Evolutionary conservation across 2,113 vertebrate species (phyloP).

Genomic region (Petromus typicus): DNA sequence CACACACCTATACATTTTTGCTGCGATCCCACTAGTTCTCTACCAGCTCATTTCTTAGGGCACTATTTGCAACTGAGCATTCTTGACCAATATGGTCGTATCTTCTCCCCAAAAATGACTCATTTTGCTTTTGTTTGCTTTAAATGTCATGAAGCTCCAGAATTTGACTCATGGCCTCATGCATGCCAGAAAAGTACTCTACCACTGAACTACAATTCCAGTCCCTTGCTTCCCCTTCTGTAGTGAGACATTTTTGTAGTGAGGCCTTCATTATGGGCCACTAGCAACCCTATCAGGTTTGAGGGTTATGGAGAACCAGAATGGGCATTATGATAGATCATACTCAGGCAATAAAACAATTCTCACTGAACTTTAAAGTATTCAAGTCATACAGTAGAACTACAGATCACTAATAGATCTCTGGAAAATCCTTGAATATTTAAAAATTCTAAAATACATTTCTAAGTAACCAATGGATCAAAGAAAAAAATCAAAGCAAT

Average conservation of each 20-base stretch:
- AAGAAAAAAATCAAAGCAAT: not conserved
- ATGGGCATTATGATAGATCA: not conserved
- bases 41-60: not conserved
- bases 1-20: not conserved
- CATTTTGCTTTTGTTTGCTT: not conserved
- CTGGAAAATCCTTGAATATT: conserved; percentile 1
- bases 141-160: not conserved
- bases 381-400: not conserved
- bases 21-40: not conserved
- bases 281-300: not conserved
- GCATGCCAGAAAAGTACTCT: not conserved
- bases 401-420: not conserved
- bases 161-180: not conserved
- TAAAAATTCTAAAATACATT: not conserved
- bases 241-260: not conserved
- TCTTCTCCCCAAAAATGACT: not conserved
- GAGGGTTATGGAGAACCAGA: not conserved
- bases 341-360: not conserved
- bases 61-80: not conserved
- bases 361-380: not conserved
- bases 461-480: not conserved
- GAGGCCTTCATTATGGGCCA: not conserved
- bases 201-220: not conserved
- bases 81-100: not conserved
- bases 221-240: not conserved